Base-by-base conservation (phyloP, 2,888 invertebrate genomes). In the Hypsopygia costalis region DNA sequence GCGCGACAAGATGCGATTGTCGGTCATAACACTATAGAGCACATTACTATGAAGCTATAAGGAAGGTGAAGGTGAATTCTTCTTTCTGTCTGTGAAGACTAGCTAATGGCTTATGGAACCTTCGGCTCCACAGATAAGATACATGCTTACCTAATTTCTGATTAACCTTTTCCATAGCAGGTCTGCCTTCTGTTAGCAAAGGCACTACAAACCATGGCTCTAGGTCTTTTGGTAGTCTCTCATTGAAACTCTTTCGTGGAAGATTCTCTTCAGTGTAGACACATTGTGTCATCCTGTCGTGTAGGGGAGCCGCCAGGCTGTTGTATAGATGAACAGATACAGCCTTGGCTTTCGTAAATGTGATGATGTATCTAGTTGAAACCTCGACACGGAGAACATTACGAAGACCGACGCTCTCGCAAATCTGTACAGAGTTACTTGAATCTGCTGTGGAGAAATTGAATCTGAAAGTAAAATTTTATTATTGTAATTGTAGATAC, bases 391-490 rank as follows among this genome's bases (percentile, higher is more conserved):
- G 91, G 2, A 86, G 90, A 3, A 99, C 91, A 70, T 93, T 91
- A 29, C 82, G 80, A 22, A 98, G 80, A 1, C 96, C 95, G 32
- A 97, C 91, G 58, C 96, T 94, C 51, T 93, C 92, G 70, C 97
- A 98, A 55, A 98, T 98, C 38, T 98, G 97, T 0, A 98, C 95
- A 20, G 97, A 97, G 82, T 99, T 99, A 54, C 97, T 98, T 0
- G 98, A 98, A 73, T 96, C 96, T 0, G 99, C 94, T 28, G 98
- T 98, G 9, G 97, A 97, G 75, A 98, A 98, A 80, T 97, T 97
- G 58, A 97, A 93, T 56, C 97, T 94, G 69, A 52, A 82, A 38
- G 11, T 9, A 25, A 25, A 11, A 10, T 21, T 8, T n/a, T 9
- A n/a, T n/a, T n/a, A n/a, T n/a, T n/a, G n/a, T n/a, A n/a, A n/a